Conservation (phyloP, 1,140 invertebrate species). For the Drosophila bipectinata region DNA sequence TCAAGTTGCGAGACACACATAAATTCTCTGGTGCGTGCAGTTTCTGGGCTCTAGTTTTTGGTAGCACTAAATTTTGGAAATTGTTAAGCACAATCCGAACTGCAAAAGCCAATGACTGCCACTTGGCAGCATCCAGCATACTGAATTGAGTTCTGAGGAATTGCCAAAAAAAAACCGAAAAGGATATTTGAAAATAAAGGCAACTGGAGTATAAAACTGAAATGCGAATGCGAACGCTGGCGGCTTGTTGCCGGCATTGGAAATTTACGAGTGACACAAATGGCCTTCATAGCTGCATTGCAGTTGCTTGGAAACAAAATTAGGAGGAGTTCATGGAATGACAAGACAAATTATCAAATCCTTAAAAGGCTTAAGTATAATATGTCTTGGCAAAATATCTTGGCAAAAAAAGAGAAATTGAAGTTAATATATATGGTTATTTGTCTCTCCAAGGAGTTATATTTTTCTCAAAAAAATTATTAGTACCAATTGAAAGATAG, state of each 20-base stretch:
- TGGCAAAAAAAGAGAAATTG: constrained; percentile 11
- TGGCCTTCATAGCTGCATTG: constrained; percentile 60
- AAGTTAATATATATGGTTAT: no score
- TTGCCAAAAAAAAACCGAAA: constrained; percentile 21
- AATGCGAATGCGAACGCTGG: constrained; percentile 58
- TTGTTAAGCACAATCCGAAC: constrained; percentile 71
- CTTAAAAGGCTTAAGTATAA: constrained; percentile 58
- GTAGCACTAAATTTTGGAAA: constrained; percentile 60
- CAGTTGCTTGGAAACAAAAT: constrained; percentile 34
- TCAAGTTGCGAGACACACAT: constrained; percentile 63
- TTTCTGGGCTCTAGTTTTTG: constrained; percentile 41
- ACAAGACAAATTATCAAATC: constrained; percentile 79
- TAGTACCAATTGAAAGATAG: no score
- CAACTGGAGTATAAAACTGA: constrained; percentile 35
- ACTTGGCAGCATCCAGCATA: constrained; percentile 63
- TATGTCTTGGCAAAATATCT: constrained; percentile 45
- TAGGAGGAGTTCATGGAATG: constrained; percentile 44
- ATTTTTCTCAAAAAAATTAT: no score
- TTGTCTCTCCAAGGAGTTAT: no score
- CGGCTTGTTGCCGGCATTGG: constrained; percentile 73
- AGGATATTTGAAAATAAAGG: constrained; percentile 4
- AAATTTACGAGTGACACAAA: constrained; percentile 79
- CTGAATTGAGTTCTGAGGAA: constrained; percentile 21
- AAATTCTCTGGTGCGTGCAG: constrained; percentile 58
- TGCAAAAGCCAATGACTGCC: constrained; percentile 72